Percentiles rank a stretch among this genome's conserved stretches.
Conservation (phyloP, 37 sponge, comb jelly and placozoan species). For the Petrosia ficiformis region DNA sequence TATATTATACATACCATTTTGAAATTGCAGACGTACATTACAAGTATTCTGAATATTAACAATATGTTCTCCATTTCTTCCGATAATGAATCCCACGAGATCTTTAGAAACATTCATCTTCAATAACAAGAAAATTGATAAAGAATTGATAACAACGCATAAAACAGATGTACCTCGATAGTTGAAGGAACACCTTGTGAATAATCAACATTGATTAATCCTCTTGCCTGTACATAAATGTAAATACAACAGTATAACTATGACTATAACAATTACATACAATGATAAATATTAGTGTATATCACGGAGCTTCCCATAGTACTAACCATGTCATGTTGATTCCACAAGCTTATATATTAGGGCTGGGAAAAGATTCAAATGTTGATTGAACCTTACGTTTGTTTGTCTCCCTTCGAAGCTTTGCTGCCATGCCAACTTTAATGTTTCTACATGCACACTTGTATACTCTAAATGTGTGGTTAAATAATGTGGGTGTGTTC, state of each 20-base stretch:
- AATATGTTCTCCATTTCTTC: conserved; percentile 88
- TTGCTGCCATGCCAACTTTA: no score
- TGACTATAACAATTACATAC: background rate
- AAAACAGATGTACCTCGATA: conserved; percentile 9
- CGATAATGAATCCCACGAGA: conserved; percentile 90
- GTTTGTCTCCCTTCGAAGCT: no score
- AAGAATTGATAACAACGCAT: background rate
- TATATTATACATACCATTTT: conserved; percentile 46
- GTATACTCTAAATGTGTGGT: no score
- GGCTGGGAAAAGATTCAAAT: no score
- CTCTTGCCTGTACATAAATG: conserved; percentile 34
- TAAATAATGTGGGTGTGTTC: no score
- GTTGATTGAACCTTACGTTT: no score
- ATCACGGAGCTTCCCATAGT: background rate
- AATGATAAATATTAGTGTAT: background rate
- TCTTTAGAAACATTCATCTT: conserved; percentile 84
- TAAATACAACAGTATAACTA: background rate
- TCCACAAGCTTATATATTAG: background rate
- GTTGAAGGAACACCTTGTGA: conserved; percentile 8
- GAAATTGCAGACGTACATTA: conserved; percentile 83
- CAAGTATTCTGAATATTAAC: conserved; percentile 85
- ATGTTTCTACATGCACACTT: no score
- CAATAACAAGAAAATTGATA: background rate
- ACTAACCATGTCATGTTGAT: background rate
- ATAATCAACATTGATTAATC: conserved; percentile 28